Conservation (phyloP, 2,113 vertebrate genomes). For the Cathartes aura region DNA sequence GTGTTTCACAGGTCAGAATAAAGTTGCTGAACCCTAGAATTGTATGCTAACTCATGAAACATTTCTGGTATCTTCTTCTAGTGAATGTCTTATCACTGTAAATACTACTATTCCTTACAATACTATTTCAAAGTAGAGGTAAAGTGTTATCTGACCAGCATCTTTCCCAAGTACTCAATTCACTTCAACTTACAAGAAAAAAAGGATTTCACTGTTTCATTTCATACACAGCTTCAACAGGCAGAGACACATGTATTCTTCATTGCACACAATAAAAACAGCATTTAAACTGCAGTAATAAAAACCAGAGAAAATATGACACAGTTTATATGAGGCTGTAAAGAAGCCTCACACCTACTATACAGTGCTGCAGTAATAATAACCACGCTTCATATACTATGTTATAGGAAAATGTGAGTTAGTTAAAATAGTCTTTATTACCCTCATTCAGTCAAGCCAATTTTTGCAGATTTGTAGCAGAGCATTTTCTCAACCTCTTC, state of each 20-base stretch:
- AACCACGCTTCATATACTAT: constrained; percentile 8
- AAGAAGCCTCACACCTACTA: constrained; percentile 43
- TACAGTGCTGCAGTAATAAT: constrained; percentile 22
- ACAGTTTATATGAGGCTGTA: constrained; percentile 45
- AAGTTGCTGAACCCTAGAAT: not conserved
- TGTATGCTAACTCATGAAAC: not conserved
- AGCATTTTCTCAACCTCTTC: not conserved
- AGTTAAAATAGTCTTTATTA: constrained; percentile 42
- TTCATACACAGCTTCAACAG: not conserved
- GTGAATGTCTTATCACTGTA: not conserved
- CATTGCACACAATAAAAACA: constrained; percentile 24
- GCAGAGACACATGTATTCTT: constrained; percentile 30
- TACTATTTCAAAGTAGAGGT: not conserved
- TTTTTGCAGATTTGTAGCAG: not conserved
- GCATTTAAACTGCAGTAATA: constrained; percentile 41
- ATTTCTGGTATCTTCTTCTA: not conserved
- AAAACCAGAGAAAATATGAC: constrained; percentile 42
- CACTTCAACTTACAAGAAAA: not conserved
- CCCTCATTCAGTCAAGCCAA: not conserved
- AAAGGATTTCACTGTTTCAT: not conserved
- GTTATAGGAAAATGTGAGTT: constrained; percentile 50
- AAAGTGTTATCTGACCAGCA: not conserved
- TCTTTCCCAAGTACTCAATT: not conserved
- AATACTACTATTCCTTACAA: not conserved
- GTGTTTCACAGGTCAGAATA: not conserved